These are phyloP conservation scores for Euzophera pinguis DNA, from an alignment of 2,888 invertebrate species.

Conservation along the genomic window DNA sequence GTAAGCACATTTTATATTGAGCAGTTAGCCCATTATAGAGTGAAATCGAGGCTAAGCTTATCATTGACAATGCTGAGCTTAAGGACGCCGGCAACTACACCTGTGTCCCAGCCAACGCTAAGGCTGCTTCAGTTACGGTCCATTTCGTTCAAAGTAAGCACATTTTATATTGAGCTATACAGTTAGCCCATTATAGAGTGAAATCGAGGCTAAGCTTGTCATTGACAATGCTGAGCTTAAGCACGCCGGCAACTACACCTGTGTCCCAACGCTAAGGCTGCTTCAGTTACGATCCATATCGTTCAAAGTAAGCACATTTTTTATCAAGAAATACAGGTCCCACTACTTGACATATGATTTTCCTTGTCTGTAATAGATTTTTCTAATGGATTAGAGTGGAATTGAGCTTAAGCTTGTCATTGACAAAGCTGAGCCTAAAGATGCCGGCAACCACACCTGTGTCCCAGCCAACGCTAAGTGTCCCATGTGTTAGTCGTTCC, in stretches of 20 bases:
- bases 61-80: conserved; percentile 83
- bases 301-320: conserved; percentile 77
- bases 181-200: too few relatives aligned
- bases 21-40: too few relatives aligned
- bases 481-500: conserved; percentile 88
- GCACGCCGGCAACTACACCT: conserved; percentile 90
- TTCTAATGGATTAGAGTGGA: too few relatives aligned
- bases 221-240: conserved; percentile 83
- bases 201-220: too few relatives aligned
- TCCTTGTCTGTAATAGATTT: too few relatives aligned
- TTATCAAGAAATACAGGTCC: too few relatives aligned
- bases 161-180: neutral
- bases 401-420: conserved; percentile 85
- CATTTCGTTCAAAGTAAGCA: conserved; percentile 84
- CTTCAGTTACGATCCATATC: conserved; percentile 87
- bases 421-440: conserved; percentile 82
- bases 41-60: too few relatives aligned
- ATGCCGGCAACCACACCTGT: conserved; percentile 91
- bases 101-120: conserved; percentile 89
- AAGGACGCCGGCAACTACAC: conserved; percentile 90
- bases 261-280: conserved; percentile 88
- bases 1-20: conserved; percentile 55
- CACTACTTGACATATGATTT: too few relatives aligned
- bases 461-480: conserved; percentile 87
- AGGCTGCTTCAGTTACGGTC: conserved; percentile 86